Conservation (phyloP, 2,113 vertebrate species). For the Tretioscincus oriximinensis region DNA sequence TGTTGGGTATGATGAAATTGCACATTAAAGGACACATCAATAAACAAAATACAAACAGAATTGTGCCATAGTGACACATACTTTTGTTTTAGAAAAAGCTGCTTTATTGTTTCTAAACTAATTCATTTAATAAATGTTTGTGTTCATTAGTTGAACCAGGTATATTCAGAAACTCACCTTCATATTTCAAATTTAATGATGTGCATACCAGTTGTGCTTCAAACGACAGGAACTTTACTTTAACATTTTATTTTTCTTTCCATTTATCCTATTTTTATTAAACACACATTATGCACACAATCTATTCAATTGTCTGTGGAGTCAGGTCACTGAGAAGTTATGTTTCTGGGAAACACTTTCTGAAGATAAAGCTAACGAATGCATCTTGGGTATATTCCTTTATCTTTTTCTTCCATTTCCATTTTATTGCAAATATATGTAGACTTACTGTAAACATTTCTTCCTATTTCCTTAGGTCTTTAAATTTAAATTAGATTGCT, state of each 20-base stretch:
- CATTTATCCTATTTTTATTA: background rate
- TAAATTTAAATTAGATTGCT: background rate
- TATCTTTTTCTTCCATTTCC: constrained; percentile 19
- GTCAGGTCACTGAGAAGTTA: constrained; percentile 17
- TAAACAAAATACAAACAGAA: background rate
- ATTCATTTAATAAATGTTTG: background rate
- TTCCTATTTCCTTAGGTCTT: background rate
- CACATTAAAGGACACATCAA: background rate
- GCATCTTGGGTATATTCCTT: background rate
- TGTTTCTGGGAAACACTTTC: constrained; percentile 24
- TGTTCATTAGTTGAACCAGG: background rate
- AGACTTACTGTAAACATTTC: constrained; percentile 10
- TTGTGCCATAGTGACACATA: too few relatives aligned
- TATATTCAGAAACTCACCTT: background rate
- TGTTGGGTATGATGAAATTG: too few relatives aligned
- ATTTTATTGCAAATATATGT: constrained; percentile 17
- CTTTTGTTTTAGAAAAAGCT: background rate
- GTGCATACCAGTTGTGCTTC: background rate
- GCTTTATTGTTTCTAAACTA: background rate
- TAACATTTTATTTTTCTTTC: background rate
- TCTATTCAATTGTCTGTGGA: background rate
- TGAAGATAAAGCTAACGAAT: constrained; percentile 18
- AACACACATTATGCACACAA: background rate
- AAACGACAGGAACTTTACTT: background rate
- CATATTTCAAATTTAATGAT: background rate